Base-by-base conservation (phyloP, 2,888 invertebrate species). In the Dasysyrphus albostriatus region DNA sequence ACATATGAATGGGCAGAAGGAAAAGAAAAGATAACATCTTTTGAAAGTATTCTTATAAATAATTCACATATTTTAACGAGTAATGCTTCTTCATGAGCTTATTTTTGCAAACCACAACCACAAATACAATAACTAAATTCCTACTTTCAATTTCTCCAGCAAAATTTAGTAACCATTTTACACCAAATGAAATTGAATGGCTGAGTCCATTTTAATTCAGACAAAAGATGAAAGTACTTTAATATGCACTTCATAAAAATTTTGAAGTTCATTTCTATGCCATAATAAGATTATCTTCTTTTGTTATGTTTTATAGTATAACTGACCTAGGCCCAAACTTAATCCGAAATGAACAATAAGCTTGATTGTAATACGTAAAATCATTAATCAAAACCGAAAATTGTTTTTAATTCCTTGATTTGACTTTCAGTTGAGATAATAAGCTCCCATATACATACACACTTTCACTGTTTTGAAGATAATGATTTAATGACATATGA, bases 381-480 rank as follows among this genome's bases (percentile, higher is more conserved):
- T 29, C 69, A 79, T 74, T 70, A 79, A 83, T 79, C 79, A 83
- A 24, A 24, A 12, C 9, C 39, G 24, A 63, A 75, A 47, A 49
- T 54, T 70, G 51, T 63, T 56, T 70, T 78, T 47, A 67, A 74
- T 73, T 69, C 54, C 49, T 79, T 83, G 47, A 63, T 56, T 75
- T 74, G 67, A 56, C 59, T 59, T 51, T 42, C 39, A 32, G 58
- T n/a, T 67, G 54, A n/a, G 39, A 39, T 61, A 72, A 67, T 69
- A 44, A 32, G n/a, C 59, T 58, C 49, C 32, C 58, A 10, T 37
- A 7, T 42, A 79, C 83, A 79, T 83, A 79, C 83, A 69, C 79
- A 79, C 83, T 83, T 83, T 83, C 83, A 69, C 79, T 61, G 59
- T 49, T 42, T 61, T 61, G 32, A 69, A 44, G 34, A 16, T 59